Evolutionary conservation across 2,797 vertebrate species (phyloP).

Genomic region (Xerus rutilus): DNA sequence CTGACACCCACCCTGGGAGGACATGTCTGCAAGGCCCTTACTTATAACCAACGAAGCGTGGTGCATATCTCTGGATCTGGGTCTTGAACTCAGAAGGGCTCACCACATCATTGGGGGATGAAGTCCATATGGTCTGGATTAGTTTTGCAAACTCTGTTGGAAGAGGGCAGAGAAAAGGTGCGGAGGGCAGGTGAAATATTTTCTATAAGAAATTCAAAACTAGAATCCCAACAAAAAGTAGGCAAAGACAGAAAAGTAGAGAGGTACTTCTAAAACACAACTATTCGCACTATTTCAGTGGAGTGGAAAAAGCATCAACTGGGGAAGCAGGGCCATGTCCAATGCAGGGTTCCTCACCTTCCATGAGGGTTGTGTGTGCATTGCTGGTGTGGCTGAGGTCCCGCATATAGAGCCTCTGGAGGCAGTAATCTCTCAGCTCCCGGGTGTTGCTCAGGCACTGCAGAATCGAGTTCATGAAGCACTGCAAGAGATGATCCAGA

Average conservation of each 20-base stretch:
- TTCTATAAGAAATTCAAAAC: neutral
- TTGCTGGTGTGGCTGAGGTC: slow-evolving; percentile 97
- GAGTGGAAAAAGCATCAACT: too few relatives aligned
- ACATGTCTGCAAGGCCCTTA: slow-evolving; percentile 84
- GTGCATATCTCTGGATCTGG: slow-evolving; percentile 99
- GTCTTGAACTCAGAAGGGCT: slow-evolving; percentile 99
- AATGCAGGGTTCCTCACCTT: slow-evolving; percentile 89
- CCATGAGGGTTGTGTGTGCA: slow-evolving; percentile 96
- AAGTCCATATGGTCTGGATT: slow-evolving; percentile 97
- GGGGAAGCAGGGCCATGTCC: neutral
- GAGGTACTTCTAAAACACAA: neutral
- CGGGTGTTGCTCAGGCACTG: slow-evolving; percentile 99
- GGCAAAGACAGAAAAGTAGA: neutral
- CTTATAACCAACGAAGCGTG: slow-evolving; percentile 99
- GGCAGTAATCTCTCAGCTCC: slow-evolving; percentile 97
- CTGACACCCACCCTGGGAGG: neutral
- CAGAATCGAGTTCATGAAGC: slow-evolving; percentile 99
- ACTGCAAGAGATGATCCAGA: slow-evolving; percentile 88
- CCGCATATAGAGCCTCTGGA: slow-evolving; percentile 95
- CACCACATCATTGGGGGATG: slow-evolving; percentile 94
- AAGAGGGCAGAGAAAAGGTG: neutral
- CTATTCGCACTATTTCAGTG: rapidly evolving
- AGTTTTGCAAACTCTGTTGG: slow-evolving; percentile 96
- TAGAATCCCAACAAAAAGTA: neutral
- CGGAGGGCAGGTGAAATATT: neutral